Evolutionary conservation across 2,797 vertebrate species (phyloP).

Genomic region (Falco novaeseelandiae): DNA sequence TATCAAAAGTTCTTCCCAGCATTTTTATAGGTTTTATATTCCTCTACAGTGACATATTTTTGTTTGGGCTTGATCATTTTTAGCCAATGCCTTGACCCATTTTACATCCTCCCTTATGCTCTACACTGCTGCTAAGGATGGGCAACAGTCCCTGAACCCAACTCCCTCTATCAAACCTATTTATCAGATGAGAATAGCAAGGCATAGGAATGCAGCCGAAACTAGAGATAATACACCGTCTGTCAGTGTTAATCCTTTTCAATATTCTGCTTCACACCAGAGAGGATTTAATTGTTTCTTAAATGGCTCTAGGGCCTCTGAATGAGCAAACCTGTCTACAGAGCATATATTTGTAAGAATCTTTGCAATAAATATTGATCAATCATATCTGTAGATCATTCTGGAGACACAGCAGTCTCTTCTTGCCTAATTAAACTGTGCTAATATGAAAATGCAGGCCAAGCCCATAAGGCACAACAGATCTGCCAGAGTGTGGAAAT

Average conservation of each 20-base stretch:
- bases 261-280: conserved; percentile 14
- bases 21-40: background rate
- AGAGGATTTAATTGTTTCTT: conserved; percentile 48
- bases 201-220: background rate
- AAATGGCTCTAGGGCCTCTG: background rate
- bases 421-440: conserved; percentile 21
- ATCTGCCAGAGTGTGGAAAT: background rate
- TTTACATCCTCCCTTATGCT: background rate
- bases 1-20: background rate
- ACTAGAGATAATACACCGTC: background rate
- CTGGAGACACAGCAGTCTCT: conserved; percentile 9
- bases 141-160: background rate
- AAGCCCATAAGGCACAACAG: background rate
- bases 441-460: background rate
- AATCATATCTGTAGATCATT: background rate
- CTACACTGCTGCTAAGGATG: background rate
- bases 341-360: background rate
- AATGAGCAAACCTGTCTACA: background rate
- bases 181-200: background rate
- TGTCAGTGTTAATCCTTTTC: conserved; percentile 22
- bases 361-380: conserved; percentile 12
- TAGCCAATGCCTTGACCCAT: background rate
- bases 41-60: background rate
- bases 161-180: background rate
- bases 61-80: background rate